phyloP scores from a whole-genome alignment of 2,113 vertebrate species.

The Coptodon bakossiorum region DNA sequence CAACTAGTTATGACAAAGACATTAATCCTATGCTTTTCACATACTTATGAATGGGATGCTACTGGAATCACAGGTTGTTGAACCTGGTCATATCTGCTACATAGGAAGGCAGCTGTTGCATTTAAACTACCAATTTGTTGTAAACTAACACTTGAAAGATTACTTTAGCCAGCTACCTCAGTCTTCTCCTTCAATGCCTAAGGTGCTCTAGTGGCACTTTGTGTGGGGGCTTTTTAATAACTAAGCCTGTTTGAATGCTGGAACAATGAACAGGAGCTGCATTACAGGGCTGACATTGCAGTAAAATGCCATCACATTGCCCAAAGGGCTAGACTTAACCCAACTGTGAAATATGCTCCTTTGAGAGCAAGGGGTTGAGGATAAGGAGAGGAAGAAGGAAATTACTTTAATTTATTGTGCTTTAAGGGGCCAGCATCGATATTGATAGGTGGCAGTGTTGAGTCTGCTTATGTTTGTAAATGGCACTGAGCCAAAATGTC shows the following conservation, averaged over 20 bases:
- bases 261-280: constrained; percentile 54
- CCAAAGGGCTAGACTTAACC: constrained; percentile 51
- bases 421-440: neutral
- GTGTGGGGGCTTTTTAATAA: constrained; percentile 49
- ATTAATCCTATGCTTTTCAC: neutral
- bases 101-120: neutral
- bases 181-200: constrained; percentile 21
- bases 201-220: constrained; percentile 22
- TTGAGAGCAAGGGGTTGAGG: neutral
- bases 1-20: neutral
- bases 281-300: constrained; percentile 55
- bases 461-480: neutral
- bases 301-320: constrained; percentile 52
- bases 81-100: neutral
- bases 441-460: neutral
- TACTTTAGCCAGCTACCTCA: constrained; percentile 13
- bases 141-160: constrained; percentile 15
- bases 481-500: neutral
- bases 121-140: neutral
- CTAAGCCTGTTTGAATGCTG: constrained; percentile 48
- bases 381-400: neutral
- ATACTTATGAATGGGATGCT: neutral
- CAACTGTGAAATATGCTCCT: constrained; percentile 49
- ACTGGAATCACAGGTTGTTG: neutral
- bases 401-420: neutral